Evolutionary conservation across 2,113 vertebrate genomes (phyloP), one percentile per base, ranked within the genome.

Genomic region (Channa maculata): DNA sequence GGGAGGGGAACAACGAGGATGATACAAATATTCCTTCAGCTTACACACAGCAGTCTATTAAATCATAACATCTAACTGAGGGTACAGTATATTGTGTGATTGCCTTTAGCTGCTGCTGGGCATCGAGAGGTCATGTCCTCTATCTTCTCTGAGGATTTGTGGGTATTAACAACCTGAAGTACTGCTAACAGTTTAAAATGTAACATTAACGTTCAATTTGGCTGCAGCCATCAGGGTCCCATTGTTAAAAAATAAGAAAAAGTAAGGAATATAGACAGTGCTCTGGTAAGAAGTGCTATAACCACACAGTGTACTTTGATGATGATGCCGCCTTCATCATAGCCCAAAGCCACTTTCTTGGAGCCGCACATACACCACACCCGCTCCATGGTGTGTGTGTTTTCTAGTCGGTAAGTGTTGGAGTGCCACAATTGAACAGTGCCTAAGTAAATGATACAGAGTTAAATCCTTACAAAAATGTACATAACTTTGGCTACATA

Each of bases 301-400:
- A 45, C 37, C 38, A 8, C 8, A 59, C 6, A 34, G 34, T 2
- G 11, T 93, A 97, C 97, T 96, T 98, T 98, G 74, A 98, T 96
- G 81, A 98, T 97, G 85, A 98, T 97, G 94, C 96, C 97, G 72
- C 97, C 97, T 88, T 98, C 97, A 36, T 98, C 97, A 38, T 98
- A 98, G 4, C 97, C 97, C 81, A 97, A 54, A 9, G 97, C 96
- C n/a, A 98, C 96, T 0, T 94, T 98, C 89, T 98, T 98, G 90
- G 97, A 97, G 33, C 97, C 95, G 74, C 95, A 95, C 79, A 97
- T 95, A 77, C 97, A 98, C 97, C 97, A 98, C 60, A 97, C 97
- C 0, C 97, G 89, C 90, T 98, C 97, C 97, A 98, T 96, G 62
- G 96, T 96, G 0, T 98, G 89, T 0, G 97, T 98, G 79, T 95